A percentile compares a stretch with the other conserved stretches of the same genome.
Evolutionary conservation across 2,113 vertebrate genomes (phyloP).

Genomic region (Empidonax alnorum): DNA sequence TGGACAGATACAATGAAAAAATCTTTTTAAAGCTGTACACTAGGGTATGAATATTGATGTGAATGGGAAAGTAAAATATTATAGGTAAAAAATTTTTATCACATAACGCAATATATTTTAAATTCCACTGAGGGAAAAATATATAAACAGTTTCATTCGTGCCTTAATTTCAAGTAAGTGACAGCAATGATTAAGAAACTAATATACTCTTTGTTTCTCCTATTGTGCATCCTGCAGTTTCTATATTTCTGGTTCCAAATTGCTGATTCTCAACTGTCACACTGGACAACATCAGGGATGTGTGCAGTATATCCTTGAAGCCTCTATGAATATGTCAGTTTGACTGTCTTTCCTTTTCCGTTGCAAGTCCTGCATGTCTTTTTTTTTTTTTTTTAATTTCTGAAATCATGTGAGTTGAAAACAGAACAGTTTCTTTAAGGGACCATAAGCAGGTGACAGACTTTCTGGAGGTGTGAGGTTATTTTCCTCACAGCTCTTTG

Average conservation of each 20-base stretch:
- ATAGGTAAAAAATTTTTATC: slow-evolving; percentile 43
- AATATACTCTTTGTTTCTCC: slow-evolving; percentile 1
- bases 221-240: neutral
- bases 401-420: neutral
- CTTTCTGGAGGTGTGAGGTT: neutral
- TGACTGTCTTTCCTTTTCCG: neutral
- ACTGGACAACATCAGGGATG: neutral
- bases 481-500: neutral
- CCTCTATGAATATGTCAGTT: neutral
- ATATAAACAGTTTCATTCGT: neutral
- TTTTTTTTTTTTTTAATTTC: neutral
- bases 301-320: neutral
- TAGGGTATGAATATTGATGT: slow-evolving; percentile 55
- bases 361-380: neutral
- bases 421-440: neutral
- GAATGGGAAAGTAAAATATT: slow-evolving; percentile 51
- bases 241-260: neutral
- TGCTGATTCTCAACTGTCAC: neutral
- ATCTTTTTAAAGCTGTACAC: slow-evolving; percentile 42
- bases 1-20: slow-evolving; percentile 52
- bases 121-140: slow-evolving; percentile 14
- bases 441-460: neutral
- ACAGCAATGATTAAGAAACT: neutral
- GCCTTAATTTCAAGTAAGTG: slow-evolving; percentile 37
- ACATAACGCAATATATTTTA: neutral